Conservation (phyloP, 2,888 invertebrate genomes). For the Chorisops tibialis region DNA sequence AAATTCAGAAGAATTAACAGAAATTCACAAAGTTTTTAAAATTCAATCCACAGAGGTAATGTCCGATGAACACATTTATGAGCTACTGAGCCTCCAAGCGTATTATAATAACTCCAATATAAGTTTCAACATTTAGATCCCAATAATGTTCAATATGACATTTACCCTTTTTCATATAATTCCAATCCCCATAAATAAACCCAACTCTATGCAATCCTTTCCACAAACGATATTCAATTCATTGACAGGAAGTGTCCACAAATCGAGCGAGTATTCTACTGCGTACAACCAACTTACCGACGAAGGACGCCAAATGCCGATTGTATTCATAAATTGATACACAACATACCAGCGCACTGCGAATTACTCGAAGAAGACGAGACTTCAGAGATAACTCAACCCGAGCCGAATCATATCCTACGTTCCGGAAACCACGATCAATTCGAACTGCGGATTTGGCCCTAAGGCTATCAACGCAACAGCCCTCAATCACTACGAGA, state of each 20-base stretch:
- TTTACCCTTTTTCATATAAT: neutral
- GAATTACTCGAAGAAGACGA: slow-evolving; percentile 1
- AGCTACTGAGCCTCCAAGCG: too few species aligned
- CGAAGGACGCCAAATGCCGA: neutral
- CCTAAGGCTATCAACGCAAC: too few species aligned
- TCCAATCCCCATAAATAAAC: neutral
- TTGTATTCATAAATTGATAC: slow-evolving; percentile 13
- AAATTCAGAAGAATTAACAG: slow-evolving; percentile 9
- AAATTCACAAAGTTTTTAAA: neutral
- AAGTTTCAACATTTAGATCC: too few species aligned
- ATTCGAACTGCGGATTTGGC: slow-evolving; percentile 18
- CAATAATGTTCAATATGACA: neutral
- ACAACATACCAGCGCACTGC: slow-evolving; percentile 22
- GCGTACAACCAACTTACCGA: slow-evolving; percentile 6
- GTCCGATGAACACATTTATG: slow-evolving; percentile 8
- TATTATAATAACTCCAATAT: too few species aligned
- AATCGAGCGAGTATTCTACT: slow-evolving; percentile 23
- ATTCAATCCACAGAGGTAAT: slow-evolving; percentile 4
- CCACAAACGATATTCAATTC: neutral
- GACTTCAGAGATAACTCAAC: slow-evolving; percentile 16
- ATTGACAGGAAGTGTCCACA: neutral
- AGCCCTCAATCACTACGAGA: too few species aligned
- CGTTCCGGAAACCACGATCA: slow-evolving; percentile 18
- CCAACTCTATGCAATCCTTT: neutral
- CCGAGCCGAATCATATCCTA: slow-evolving; percentile 26